A percentile compares a stretch with the other conserved stretches of the same genome.
phyloP scores from a whole-genome alignment of 2,888 invertebrate genomes.

The Pachydiplax longipennis region DNA sequence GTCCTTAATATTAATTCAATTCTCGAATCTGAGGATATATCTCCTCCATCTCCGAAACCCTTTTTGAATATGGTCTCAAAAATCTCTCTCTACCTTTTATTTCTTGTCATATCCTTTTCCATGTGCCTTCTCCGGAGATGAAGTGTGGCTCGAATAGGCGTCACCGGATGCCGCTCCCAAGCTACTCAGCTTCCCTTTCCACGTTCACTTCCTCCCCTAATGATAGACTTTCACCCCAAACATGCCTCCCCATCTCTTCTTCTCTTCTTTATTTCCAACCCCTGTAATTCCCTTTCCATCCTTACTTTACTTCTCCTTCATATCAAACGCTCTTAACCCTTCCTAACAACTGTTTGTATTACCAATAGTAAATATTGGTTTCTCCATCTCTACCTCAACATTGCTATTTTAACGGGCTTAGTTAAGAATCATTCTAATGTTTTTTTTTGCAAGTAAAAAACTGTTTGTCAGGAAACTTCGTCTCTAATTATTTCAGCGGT shows the following conservation, averaged over 20 bases:
- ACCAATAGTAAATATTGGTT: too few species aligned
- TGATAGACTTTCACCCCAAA: not conserved
- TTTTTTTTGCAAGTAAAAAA: too few species aligned
- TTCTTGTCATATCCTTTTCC: not conserved
- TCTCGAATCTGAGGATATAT: not conserved
- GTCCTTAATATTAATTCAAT: not conserved
- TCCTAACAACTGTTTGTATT: too few species aligned
- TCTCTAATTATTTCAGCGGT: too few species aligned
- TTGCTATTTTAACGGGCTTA: too few species aligned
- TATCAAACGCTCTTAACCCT: too few species aligned
- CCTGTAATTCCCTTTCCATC: too few species aligned
- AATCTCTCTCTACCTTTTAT: not conserved
- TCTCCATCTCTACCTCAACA: too few species aligned
- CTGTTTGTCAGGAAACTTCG: too few species aligned
- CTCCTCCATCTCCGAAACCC: too few species aligned
- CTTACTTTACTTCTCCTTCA: too few species aligned
- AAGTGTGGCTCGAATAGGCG: not conserved
- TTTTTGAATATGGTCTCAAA: not conserved
- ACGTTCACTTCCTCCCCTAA: not conserved
- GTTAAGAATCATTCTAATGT: too few species aligned
- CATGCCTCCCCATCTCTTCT: not conserved
- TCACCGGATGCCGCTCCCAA: not conserved
- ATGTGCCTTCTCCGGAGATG: slow-evolving; percentile 1
- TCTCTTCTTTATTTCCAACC: not conserved
- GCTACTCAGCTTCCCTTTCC: not conserved